Base-by-base conservation (phyloP, 2,113 vertebrate species). In the Sturnus vulgaris region DNA sequence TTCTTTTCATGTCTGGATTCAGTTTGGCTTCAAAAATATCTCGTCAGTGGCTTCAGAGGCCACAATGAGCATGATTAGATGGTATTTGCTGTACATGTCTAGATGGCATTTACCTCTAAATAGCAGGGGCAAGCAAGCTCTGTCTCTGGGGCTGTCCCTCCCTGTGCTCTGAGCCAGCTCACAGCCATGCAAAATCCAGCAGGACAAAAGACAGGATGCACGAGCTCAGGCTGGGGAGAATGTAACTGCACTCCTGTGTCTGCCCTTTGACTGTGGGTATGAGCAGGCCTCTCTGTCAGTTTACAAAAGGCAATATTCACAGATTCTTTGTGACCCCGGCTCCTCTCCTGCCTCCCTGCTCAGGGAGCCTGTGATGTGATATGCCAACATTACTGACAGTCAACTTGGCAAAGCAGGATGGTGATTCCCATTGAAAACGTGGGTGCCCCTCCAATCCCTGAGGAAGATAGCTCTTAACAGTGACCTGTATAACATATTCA, bases 281-380 rank as follows among this genome's bases (percentile, higher is more conserved):
- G 23, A 60, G n/a, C 23, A 82, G 39, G 7, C 15, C 5, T 33
- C 17, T n/a, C 30, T 60, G 2, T 1, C 3, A 23, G 9, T 33
- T 82, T 60, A 25, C 21, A 73, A 37, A 64, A 56, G 23, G 19
- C 14, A 57, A 2, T 23, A 46, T 49, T 22, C 22, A 31, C 10
- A 81, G 25, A 27, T 37, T 49, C 12, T 75, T 66, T 35, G 40
- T 50, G 27, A 50, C 24, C 30, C 21, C 37, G 15, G 11, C 33
- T 33, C 31, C 66, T 57, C 9, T 30, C 40, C 60, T 70, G 23
- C 25, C 52, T 80, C 16, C 16, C 9, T 61, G n/a, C 19, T 39
- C 46, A 35, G 50, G 0, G 0, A 68, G 37, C 5, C 33, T 35
- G 30, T 73, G 39, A 31, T 59, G 25, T 1, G 1, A 40, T 19